Conservation (phyloP, 2,888 invertebrate genomes). For the Watsonalla binaria region DNA sequence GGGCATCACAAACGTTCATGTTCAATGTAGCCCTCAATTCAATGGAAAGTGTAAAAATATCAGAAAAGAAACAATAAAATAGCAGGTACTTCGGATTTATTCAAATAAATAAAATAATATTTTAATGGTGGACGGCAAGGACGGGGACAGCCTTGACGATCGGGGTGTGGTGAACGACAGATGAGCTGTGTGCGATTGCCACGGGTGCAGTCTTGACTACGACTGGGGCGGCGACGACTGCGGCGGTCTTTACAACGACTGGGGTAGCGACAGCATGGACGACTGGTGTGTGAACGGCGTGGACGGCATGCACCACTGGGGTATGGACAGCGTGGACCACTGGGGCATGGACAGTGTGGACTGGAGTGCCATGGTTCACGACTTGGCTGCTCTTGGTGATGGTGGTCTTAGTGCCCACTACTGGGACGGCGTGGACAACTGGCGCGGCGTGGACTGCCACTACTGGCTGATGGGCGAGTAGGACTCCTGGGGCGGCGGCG, state of each 20-base stretch:
- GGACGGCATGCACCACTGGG: conserved; percentile 58
- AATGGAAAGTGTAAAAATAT: background rate
- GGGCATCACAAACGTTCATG: too few species aligned
- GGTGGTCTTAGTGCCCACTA: conserved; percentile 49
- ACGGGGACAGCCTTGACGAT: conserved; percentile 61
- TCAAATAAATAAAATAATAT: conserved; percentile 13
- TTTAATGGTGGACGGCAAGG: conserved; percentile 55
- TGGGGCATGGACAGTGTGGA: conserved; percentile 40
- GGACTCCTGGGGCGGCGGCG: conserved; percentile 66
- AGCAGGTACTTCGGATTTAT: conserved; percentile 25
- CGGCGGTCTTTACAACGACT: conserved; percentile 27
- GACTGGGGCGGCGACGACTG: conserved; percentile 41
- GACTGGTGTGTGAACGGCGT: conserved; percentile 50
- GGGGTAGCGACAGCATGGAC: conserved; percentile 37
- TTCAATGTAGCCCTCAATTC: too few species aligned
- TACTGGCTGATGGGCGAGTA: conserved; percentile 51
- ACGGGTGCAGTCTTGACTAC: conserved; percentile 61
- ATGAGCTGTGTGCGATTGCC: conserved; percentile 60
- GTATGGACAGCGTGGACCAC: conserved; percentile 39
- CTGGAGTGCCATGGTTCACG: conserved; percentile 62
- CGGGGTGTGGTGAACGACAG: conserved; percentile 55
- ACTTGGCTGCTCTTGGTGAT: conserved; percentile 71
- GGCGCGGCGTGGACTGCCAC: conserved; percentile 45
- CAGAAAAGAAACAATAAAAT: conserved; percentile 6
- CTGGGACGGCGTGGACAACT: conserved; percentile 32